Base-by-base conservation (phyloP, 2,113 vertebrate genomes). In the Engystomops pustulosus region DNA sequence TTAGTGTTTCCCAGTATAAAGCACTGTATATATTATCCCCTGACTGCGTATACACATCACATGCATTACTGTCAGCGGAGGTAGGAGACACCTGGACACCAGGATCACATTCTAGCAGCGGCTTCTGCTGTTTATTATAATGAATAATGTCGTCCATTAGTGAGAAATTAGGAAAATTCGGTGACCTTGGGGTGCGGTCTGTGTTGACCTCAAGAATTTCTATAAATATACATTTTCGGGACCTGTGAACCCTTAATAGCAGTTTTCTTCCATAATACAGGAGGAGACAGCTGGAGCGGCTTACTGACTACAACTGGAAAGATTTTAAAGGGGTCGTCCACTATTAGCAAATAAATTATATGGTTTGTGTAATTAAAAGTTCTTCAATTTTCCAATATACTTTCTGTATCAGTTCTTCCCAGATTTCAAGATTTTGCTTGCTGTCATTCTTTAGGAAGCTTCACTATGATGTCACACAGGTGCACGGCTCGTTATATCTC, bases 21-120 rank as follows among this genome's bases (percentile, higher is more conserved):
- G 6, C 62, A 3, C 15, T 67, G 62, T 67, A 67, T 67, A 67
- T 36, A 20, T 36, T 67, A 67, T 6, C 17, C 62, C 30, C 62
- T 36, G 9, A 20, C 17, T 67, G 32, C 3, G 9, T 36, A 36
- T 67, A 32, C 30, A 67, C 36, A 18, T 7, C 30, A 4, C 62
- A 34, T 67, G 32, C 62, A 67, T 67, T 67, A 67, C 62, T 67
- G 62, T 67, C 62, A 67, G 32, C 62, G 8, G 62, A 67, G 62
- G 62, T 67, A 67, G 7, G 62, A 67, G 62, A 67, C 62, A 67
- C 62, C 62, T 67, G 62, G 62, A 20, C 10, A 36, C 1, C 3
- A 67, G 32, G 62, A 67, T 20, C 62, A 8, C 32, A 2, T 67
- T 10, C 62, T 67, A 20, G 2, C 9, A 20, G 3, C 17, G 4